These are phyloP conservation scores for Cynopterus sphinx DNA, from an alignment of 2,797 vertebrate species.

Conservation along the genomic window DNA sequence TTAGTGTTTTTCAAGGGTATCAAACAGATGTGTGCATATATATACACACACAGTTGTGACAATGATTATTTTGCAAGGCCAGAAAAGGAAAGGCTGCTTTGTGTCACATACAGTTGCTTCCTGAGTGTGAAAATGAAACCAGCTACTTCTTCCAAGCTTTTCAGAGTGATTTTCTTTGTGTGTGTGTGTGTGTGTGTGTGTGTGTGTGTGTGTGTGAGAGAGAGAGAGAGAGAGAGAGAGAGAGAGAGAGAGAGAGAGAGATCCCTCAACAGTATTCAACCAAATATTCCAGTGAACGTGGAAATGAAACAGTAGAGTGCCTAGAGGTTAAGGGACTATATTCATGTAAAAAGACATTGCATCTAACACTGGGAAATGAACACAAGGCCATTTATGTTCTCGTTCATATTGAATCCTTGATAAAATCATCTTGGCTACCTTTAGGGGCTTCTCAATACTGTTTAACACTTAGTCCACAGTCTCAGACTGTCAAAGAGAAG, in stretches of 20 bases:
- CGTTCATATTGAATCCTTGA: background rate
- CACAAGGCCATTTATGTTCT: background rate
- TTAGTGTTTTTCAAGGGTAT: background rate
- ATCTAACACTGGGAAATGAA: slow-evolving; percentile 1
- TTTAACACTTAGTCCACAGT: background rate
- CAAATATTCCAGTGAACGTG: background rate
- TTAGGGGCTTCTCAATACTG: background rate
- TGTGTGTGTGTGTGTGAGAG: background rate
- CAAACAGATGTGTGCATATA: background rate
- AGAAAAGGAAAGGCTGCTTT: background rate
- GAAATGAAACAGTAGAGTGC: background rate
- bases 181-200: background rate
- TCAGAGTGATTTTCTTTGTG: slow-evolving; percentile 13
- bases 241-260: no score
- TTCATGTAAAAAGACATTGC: background rate
- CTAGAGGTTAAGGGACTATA: background rate
- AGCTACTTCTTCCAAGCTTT: background rate
- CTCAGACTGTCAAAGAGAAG: background rate
- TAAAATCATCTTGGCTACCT: background rate
- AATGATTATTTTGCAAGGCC: background rate
- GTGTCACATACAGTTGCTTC: background rate
- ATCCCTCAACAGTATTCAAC: background rate
- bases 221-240: no score
- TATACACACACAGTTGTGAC: background rate
- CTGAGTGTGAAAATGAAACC: background rate